Evolutionary conservation across 1,140 invertebrate species (phyloP), one percentile per base, ranked within the genome.

Genomic region (Tetragonula clypearis): DNA sequence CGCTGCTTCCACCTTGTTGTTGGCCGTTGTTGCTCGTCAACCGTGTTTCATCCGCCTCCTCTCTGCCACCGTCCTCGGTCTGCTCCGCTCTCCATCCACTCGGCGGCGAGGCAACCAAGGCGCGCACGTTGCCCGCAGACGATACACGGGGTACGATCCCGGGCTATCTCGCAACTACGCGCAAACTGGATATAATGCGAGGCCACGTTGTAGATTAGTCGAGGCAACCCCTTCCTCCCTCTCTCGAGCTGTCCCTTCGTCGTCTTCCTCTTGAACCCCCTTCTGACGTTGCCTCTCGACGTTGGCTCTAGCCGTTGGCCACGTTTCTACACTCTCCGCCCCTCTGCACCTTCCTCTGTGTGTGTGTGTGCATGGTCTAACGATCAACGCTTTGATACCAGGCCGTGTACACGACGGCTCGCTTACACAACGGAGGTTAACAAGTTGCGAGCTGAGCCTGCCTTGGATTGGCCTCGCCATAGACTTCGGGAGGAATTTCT

Each of bases 181-280:
- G 76, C 82, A 60, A 73, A 56, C 76, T 62, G 82, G 75, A 62
- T 87, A 84, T 87, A 71, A 78, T 84, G 69, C 62, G n/a, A 41
- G 77, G 79, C 81, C 55, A 86, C 88, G 80, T 89, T 90, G 89
- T 87, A 90, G 89, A 91, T 92, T 91, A 90, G 88, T 90, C 83
- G 72, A 58, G 41, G 74, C 66, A 86, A 86, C 23, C 15, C 17
- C 55, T 41, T 26, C 49, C 19, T 58, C 62, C 56, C 55, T 69
- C 56, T 80, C 60, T 12, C 6, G 17, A 2, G n/a, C 14, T 53
- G 41, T 55, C 71, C 72, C 80, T 55, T 74, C 66, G 56, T 56
- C 76, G 68, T 65, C 82, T 73, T 72, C 26, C 56, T 62, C 79
- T 53, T 56, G 17, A 30, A 56, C 53, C 8, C n/a, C 41, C 8